phyloP scores from a whole-genome alignment of 2,888 invertebrate genomes.

The Metellina segmentata region DNA sequence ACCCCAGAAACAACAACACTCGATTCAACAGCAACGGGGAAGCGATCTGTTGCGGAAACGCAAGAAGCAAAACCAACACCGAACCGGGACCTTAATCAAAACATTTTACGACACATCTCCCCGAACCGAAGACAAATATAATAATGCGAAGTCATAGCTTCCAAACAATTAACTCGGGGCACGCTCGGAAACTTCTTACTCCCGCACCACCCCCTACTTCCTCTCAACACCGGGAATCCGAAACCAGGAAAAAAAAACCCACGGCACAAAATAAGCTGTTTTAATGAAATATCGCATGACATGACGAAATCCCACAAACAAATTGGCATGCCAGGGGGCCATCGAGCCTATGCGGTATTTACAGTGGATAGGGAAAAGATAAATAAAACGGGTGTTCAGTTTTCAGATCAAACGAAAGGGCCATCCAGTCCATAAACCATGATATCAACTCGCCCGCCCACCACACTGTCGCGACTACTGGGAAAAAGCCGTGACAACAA shows the following conservation, averaged over 20 bases:
- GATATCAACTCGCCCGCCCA: slow-evolving; percentile 11
- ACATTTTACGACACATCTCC: not conserved
- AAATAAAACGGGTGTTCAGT: slow-evolving; percentile 57
- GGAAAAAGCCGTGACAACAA: slow-evolving; percentile 67
- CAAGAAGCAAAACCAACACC: slow-evolving; percentile 6
- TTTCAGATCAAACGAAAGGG: slow-evolving; percentile 26
- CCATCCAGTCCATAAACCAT: slow-evolving; percentile 30
- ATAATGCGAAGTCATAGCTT: not conserved
- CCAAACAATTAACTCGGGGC: slow-evolving; percentile 9
- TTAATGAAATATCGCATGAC: slow-evolving; percentile 19
- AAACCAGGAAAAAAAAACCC: slow-evolving; percentile 5
- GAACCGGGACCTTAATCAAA: not conserved
- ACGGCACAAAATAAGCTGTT: not conserved
- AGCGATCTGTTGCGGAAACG: too few species aligned
- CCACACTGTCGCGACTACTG: slow-evolving; percentile 3
- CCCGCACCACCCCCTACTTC: too few species aligned
- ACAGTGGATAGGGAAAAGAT: slow-evolving; percentile 32
- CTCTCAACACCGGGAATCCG: not conserved
- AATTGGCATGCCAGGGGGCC: slow-evolving; percentile 40
- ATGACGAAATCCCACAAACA: slow-evolving; percentile 50
- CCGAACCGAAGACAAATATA: slow-evolving; percentile 18
- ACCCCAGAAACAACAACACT: too few species aligned
- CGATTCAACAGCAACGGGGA: too few species aligned
- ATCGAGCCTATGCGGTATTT: slow-evolving; percentile 37
- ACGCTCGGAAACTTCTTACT: not conserved